phyloP scores from a whole-genome alignment of 2,113 vertebrate species.

The Melanotaenia duboulayi region DNA sequence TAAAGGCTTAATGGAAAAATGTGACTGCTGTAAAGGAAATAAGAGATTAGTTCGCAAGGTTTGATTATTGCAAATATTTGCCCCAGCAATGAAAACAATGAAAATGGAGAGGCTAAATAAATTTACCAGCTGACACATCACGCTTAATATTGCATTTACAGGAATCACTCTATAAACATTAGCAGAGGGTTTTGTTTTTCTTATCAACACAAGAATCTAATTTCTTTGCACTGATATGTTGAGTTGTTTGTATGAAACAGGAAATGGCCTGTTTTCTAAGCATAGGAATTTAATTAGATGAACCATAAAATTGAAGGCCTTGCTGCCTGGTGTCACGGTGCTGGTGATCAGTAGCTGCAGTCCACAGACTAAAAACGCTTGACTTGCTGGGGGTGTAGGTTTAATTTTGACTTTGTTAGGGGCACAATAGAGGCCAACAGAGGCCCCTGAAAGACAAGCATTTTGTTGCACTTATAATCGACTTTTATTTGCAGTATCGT shows the following conservation, averaged over 20 bases:
- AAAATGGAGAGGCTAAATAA: conserved; percentile 29
- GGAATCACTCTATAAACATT: not conserved
- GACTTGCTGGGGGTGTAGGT: too few species aligned
- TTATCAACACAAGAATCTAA: conserved; percentile 15
- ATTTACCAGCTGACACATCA: conserved; percentile 18
- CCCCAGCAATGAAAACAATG: conserved; percentile 21
- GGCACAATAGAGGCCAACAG: too few species aligned
- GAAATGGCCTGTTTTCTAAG: conserved; percentile 15
- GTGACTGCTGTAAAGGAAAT: conserved; percentile 24
- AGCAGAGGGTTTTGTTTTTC: not conserved
- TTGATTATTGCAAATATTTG: conserved; percentile 26
- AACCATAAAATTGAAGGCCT: not conserved
- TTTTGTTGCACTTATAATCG: too few species aligned
- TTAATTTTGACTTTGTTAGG: too few species aligned
- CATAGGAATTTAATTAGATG: not conserved
- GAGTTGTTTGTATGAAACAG: not conserved
- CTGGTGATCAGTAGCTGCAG: too few species aligned
- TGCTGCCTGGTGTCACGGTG: not conserved
- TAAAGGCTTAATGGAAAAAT: not conserved
- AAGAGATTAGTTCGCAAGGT: conserved; percentile 17
- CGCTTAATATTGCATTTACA: conserved; percentile 14
- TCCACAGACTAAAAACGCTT: too few species aligned
- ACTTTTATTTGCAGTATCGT: too few species aligned
- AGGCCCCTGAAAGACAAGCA: too few species aligned
- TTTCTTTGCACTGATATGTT: conserved; percentile 1